A percentile compares a stretch with the other conserved stretches of the same genome.
Conservation (phyloP, 2,113 vertebrate genomes). For the Neodon shergylaensis region DNA sequence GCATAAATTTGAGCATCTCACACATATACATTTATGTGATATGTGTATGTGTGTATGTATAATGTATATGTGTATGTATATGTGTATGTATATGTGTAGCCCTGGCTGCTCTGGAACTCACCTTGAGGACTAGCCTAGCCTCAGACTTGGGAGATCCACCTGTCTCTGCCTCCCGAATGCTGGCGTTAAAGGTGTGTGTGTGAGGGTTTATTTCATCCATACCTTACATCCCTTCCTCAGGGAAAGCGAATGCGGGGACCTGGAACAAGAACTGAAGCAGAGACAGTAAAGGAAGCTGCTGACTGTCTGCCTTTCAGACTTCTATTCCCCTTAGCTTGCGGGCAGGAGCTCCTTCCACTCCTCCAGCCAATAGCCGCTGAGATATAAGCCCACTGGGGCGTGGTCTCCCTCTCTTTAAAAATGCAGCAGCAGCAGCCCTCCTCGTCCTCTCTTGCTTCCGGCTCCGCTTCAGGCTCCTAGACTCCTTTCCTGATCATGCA, state of each 20-base stretch:
- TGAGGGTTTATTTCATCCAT: background rate
- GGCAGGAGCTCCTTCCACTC: too few species aligned
- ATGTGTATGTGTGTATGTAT: too few species aligned
- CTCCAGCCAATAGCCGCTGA: too few species aligned
- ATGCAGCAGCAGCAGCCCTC: too few species aligned
- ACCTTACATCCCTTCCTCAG: background rate
- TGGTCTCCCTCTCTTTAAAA: too few species aligned
- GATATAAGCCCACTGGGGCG: too few species aligned
- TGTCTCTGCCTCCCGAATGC: background rate
- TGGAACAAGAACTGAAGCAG: background rate
- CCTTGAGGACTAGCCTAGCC: background rate
- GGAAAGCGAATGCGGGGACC: background rate
- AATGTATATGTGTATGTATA: too few species aligned
- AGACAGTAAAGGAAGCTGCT: background rate
- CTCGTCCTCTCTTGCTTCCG: too few species aligned
- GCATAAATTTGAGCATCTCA: background rate
- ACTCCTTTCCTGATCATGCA: too few species aligned
- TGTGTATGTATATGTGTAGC: background rate
- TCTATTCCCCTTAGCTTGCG: background rate
- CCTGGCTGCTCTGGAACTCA: background rate
- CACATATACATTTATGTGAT: background rate
- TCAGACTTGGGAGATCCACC: background rate
- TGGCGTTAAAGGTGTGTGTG: background rate
- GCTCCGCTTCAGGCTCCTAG: too few species aligned
- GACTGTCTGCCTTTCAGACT: background rate